phyloP scores from a whole-genome alignment of 2,888 invertebrate genomes.

The Eudasyphora cyanicolor region DNA sequence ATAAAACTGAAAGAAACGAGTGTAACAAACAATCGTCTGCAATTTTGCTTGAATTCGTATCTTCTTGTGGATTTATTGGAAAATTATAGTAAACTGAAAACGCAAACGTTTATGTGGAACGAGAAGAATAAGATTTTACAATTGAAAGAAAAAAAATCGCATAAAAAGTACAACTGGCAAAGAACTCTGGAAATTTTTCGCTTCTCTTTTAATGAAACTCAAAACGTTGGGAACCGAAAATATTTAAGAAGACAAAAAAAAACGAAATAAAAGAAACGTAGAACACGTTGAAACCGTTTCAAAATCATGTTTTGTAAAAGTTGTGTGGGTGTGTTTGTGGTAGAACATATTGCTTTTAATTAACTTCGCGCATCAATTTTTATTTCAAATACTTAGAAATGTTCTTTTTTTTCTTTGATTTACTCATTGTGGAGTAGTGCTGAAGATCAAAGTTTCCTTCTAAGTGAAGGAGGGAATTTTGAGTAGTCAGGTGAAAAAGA shows the following conservation, averaged over 20 bases:
- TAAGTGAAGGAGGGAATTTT: no score
- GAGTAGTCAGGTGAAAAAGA: no score
- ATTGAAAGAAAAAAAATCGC: conserved; percentile 48
- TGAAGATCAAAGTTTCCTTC: no score
- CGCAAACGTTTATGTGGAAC: conserved; percentile 62
- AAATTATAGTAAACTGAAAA: conserved; percentile 12
- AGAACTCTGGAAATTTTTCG: conserved; percentile 79
- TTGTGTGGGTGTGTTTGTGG: conserved; percentile 26
- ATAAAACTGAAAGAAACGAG: conserved; percentile 69
- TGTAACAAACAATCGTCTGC: conserved; percentile 5
- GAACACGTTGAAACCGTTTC: not conserved
- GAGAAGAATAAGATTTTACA: conserved; percentile 62
- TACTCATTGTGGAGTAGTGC: not conserved
- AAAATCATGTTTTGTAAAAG: conserved; percentile 10
- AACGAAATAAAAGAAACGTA: not conserved
- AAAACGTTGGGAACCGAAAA: conserved; percentile 55
- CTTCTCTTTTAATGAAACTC: conserved; percentile 68
- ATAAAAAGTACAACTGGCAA: conserved; percentile 78
- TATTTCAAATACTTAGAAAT: no score
- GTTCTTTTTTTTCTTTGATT: no score
- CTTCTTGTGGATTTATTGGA: conserved; percentile 37
- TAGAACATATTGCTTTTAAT: conserved; percentile 54
- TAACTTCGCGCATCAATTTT: no score
- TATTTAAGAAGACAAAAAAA: not conserved
- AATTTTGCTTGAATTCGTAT: conserved; percentile 62